Evolutionary conservation across 2,113 vertebrate genomes (phyloP), one percentile per base, ranked within the genome.

Genomic region (Peromyscus leucopus): DNA sequence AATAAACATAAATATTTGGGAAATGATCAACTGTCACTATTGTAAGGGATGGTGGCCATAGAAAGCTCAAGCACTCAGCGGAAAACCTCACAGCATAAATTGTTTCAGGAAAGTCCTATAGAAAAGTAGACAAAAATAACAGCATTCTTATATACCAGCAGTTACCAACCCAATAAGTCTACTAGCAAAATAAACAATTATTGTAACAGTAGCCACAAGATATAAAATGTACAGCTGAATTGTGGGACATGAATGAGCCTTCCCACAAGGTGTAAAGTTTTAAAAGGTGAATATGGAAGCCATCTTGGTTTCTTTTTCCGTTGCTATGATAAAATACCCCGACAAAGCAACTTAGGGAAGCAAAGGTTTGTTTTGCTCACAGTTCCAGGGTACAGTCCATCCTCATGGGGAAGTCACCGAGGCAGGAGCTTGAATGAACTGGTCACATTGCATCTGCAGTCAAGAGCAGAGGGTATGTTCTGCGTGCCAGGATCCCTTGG

Each of bases 141-240:
- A 93, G 21, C 48, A 85, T 96, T 63, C 51, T 7, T 89, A 22
- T 55, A n/a, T 85, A 59, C 26, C 15, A 75, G 24, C 13, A 92
- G 72, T 51, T 79, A 79, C 3, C 39, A 85, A 39, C 46, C 46
- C 55, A 80, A 79, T 79, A 51, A 87, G 51, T 74, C 89, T 86
- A 95, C 82, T 63, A 88, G 48, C 67, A 79, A 92, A 94, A 93
- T 42, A 24, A 42, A 86, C 17, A 89, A 51, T 46, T 90, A 67
- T 55, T 26, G 19, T 67, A 84, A 91, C 24, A 82, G n/a, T 6
- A 96, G 67, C 31, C 76, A 87, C 16, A 48, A 96, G 42, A 31
- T 21, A 76, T 59, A 92, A 94, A 88, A 91, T 75, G 51, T 21
- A 42, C 72, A 91, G 75, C 17, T 39, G 3, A 91, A 61, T 55